Conservation (phyloP, 1,140 invertebrate genomes). For the Trypoxylus dichotomus region DNA sequence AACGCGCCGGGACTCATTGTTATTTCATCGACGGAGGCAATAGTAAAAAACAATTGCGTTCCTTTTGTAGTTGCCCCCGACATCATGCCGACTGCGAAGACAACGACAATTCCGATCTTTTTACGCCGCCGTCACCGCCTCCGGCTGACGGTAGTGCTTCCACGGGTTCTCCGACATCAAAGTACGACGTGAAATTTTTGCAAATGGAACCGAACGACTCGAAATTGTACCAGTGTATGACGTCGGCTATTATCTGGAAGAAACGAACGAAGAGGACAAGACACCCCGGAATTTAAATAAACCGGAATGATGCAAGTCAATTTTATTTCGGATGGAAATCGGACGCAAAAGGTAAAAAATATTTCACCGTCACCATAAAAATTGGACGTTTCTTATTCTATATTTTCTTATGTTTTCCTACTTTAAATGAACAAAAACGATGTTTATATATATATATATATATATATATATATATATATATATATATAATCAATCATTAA, state of each 20-base stretch:
- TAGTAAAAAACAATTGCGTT: slow-evolving; percentile 24
- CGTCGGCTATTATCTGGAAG: neutral
- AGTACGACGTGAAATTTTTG: slow-evolving; percentile 22
- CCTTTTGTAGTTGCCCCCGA: slow-evolving; percentile 7
- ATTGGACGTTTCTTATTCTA: neutral
- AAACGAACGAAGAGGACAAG: neutral
- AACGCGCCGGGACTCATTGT: slow-evolving; percentile 2
- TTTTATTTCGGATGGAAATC: slow-evolving; percentile 1
- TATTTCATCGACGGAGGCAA: slow-evolving; percentile 15
- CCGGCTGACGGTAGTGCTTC: neutral
- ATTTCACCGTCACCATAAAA: neutral
- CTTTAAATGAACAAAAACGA: too few species aligned
- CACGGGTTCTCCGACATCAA: slow-evolving; percentile 1
- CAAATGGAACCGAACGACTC: slow-evolving; percentile 13
- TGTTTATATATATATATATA: too few species aligned
- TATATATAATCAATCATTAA: too few species aligned
- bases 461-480: too few species aligned
- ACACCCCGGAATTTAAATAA: neutral
- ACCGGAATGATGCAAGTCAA: slow-evolving; percentile 1
- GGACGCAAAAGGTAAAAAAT: neutral
- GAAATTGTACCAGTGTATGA: slow-evolving; percentile 4
- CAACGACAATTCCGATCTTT: neutral
- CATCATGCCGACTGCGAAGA: neutral
- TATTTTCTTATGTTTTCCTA: neutral
- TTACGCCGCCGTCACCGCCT: neutral